Conservation (phyloP, 1,140 invertebrate species). For the Megathymus violae region DNA sequence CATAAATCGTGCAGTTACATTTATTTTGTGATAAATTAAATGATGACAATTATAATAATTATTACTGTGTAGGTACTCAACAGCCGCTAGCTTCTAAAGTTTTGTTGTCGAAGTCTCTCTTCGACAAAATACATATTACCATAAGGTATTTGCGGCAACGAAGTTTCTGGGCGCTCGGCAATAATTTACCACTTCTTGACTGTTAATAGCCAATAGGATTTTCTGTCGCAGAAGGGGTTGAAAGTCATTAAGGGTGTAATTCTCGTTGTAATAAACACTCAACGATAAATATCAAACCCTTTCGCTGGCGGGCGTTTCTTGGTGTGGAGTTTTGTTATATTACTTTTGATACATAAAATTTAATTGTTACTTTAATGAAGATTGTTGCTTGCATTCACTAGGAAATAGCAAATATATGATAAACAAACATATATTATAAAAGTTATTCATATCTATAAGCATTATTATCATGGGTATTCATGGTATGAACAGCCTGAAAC, state of each 20-base stretch:
- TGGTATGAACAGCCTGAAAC: no score
- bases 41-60: no score
- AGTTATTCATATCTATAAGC: no score
- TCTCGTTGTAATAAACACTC: constrained; percentile 79
- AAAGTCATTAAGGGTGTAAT: constrained; percentile 80
- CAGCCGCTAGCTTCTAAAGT: not conserved
- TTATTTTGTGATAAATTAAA: no score
- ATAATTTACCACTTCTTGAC: constrained; percentile 73
- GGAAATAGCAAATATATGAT: no score
- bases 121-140: constrained; percentile 51
- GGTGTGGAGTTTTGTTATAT: constrained; percentile 39
- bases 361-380: not conserved
- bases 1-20: no score
- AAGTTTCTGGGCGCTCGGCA: constrained; percentile 44
- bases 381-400: not conserved
- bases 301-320: constrained; percentile 50
- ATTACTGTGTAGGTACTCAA: no score
- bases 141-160: constrained; percentile 58
- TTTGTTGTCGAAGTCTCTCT: not conserved
- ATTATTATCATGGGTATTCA: no score
- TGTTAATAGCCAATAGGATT: constrained; percentile 81
- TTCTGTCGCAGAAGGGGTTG: constrained; percentile 63
- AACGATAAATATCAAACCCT: constrained; percentile 76
- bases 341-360: constrained; percentile 10
- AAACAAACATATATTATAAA: no score